phyloP scores from a whole-genome alignment of 2,888 invertebrate genomes.

The Acleris laterana region DNA sequence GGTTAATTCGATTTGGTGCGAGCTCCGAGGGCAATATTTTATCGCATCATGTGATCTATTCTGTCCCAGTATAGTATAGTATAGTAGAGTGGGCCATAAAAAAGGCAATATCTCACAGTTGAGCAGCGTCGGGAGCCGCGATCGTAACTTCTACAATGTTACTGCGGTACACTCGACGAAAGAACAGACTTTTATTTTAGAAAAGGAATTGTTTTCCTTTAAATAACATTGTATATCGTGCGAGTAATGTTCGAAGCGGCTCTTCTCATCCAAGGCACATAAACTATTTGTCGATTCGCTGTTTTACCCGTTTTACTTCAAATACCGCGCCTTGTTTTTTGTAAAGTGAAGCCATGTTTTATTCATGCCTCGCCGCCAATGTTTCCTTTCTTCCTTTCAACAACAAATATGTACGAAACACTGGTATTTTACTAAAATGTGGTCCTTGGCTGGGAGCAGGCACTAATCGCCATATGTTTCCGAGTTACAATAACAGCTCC shows the following conservation, averaged over 20 bases:
- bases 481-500: conserved; percentile 42
- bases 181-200: conserved; percentile 71
- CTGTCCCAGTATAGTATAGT: conserved; percentile 81
- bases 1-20: conserved; percentile 82
- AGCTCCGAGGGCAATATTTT: conserved; percentile 81
- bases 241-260: conserved; percentile 24
- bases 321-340: not conserved
- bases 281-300: conserved; percentile 27
- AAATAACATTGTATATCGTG: conserved; percentile 37
- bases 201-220: conserved; percentile 65
- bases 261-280: conserved; percentile 19
- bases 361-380: not conserved
- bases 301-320: not conserved
- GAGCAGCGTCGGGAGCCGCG: conserved; percentile 77
- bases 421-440: no score
- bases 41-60: conserved; percentile 84
- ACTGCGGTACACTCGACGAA: conserved; percentile 70
- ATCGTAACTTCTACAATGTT: conserved; percentile 83
- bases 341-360: not conserved
- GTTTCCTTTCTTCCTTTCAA: no score
- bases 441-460: not conserved
- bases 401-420: no score
- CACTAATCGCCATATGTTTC: conserved; percentile 4
- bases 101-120: conserved; percentile 84
- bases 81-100: conserved; percentile 83